Evolutionary conservation across 2,888 invertebrate species (phyloP), one percentile per base, ranked within the genome.

Genomic region (Allophyes oxyacanthae): DNA sequence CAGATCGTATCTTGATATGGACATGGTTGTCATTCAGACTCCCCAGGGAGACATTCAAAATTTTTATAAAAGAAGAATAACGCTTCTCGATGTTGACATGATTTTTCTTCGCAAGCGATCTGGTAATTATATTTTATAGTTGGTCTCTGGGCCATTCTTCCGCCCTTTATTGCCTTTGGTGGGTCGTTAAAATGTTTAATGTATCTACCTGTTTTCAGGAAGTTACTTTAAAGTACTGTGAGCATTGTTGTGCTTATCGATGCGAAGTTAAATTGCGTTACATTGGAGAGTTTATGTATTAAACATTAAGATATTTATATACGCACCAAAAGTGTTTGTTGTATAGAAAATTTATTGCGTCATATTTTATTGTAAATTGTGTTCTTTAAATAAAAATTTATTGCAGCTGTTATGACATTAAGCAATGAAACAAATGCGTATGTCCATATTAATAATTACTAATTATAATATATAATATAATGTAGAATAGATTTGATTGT

Each of bases 91-190:
- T 46, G 57, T 63, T 68, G 63, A 58, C 68, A 63, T 51, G 25
- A 50, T 68, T 66, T 63, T 57, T 53, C 63, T 9, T 65, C 45
- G 55, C 56, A 55, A 65, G 65, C 62, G 51, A 30, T 40, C 52
- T 40, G 40, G 64, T 63, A 66, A 66, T 66, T 68, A 68, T 66
- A 53, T 66, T 68, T 68, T 66, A 68, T 66, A 68, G 68, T 58
- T 53, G 36, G 66, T 63, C 62, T 58, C 63, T 63, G 45, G 68
- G 43, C 58, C 37, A 68, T 68, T 66, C 46, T 58, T 68, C 40
- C 40, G 42, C 46, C 13, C 38, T 63, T 66, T 68, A 66, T 63
- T 58, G 58, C 68, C 50, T 63, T 32, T 42, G 37, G 46, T 40
- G 36, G 53, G 52, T 58, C 58, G 58, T 66, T 66, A 66, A 66